Base-by-base conservation (phyloP, 1,140 invertebrate species). In the Drosophila bifasciata region DNA sequence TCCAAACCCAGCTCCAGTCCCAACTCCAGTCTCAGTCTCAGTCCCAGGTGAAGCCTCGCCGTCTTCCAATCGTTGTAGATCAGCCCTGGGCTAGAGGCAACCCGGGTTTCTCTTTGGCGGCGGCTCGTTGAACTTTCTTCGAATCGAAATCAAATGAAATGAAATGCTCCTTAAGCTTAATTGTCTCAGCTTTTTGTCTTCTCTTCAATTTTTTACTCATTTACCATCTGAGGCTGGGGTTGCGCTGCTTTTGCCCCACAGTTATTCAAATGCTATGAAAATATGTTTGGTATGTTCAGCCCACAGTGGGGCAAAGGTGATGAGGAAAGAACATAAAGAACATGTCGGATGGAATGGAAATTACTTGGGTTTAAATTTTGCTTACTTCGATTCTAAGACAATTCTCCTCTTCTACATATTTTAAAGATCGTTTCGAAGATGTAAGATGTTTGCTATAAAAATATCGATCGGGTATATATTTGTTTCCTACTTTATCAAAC, bases 101-200 rank as follows among this genome's bases (percentile, higher is more conserved):
- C 41, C n/a, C 28, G 58, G 73, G 77, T 80, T 85, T 85, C 79
- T 85, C 67, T 85, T 76, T 79, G 57, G 61, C 57, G 70, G 56
- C 58, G 41, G 56, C 59, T 44, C 43, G 57, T 44, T 76, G 58
- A 88, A 88, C 83, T 88, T 88, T 88, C 83, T 76, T 86, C 75
- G 74, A 49, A 63, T 76, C 86, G 78, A 76, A 68, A 68, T 68
- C 62, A 43, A 73, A 79, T 83, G 84, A 63, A 74, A 85, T 85
- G 74, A 88, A 88, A 88, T 88, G 83, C 78, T 88, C 83, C 84
- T 88, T 88, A 88, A 88, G 83, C 83, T 88, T 88, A 88, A 88
- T 88, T 88, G 83, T 88, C 83, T 88, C 64, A 71, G 55, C 45
- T 63, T 79, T 79, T 48, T 52, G 61, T 55, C 21, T 67, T 68